Evolutionary conservation across 35 echinoderm and acorn worm genomes (phyloP).

Genomic region (Apostichopus californicus): DNA sequence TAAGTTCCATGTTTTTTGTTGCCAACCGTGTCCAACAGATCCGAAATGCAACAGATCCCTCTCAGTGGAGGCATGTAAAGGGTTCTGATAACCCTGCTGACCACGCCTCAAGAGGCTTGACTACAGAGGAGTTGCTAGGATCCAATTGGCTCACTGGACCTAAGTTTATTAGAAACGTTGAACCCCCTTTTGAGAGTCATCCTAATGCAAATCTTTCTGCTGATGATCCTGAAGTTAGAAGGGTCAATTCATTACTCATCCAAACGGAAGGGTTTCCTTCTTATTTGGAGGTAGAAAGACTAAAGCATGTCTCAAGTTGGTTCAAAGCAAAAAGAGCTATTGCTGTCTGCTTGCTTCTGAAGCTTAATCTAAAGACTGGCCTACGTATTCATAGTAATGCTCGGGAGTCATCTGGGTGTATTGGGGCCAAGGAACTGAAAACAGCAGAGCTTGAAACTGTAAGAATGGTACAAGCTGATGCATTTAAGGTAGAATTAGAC

Average conservation of each 20-base stretch:
- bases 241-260: neutral
- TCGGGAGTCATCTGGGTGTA: neutral
- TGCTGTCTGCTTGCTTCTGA: neutral
- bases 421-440: constrained; percentile 1
- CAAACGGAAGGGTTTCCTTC: neutral
- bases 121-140: neutral
- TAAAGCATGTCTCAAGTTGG: neutral
- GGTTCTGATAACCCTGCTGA: constrained; percentile 59
- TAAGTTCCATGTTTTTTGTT: constrained; percentile 68
- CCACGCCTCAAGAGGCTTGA: constrained; percentile 48
- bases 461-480: constrained; percentile 7
- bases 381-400: neutral
- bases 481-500: constrained; percentile 34
- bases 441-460: constrained; percentile 23
- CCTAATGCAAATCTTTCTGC: neutral
- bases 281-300: constrained; percentile 1
- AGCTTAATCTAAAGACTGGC: no score
- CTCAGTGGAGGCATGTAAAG: constrained; percentile 65
- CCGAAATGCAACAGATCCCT: constrained; percentile 13
- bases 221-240: neutral
- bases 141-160: constrained; percentile 62
- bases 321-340: constrained; percentile 3
- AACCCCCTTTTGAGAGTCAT: neutral
- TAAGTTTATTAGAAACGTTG: constrained; percentile 36
- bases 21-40: constrained; percentile 67